phyloP scores from a whole-genome alignment of 2,113 vertebrate genomes.

The Pseudorhombus dupliciocellatus region DNA sequence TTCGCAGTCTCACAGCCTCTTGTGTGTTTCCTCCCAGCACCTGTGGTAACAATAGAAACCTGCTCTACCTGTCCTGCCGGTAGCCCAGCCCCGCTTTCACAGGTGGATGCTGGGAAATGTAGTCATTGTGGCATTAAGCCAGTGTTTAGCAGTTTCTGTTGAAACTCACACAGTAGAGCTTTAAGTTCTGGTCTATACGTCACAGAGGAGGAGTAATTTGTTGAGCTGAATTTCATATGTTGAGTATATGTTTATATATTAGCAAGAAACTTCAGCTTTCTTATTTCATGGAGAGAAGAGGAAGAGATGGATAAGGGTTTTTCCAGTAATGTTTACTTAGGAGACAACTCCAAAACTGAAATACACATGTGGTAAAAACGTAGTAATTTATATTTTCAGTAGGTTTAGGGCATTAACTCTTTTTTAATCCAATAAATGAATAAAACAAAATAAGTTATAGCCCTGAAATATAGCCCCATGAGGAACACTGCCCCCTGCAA shows the following conservation, averaged over 20 bases:
- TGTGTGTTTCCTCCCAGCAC: slow-evolving; percentile 38
- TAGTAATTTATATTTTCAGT: background rate
- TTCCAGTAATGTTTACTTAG: background rate
- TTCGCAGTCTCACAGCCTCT: slow-evolving; percentile 8
- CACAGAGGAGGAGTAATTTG: no score
- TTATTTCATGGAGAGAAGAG: no score
- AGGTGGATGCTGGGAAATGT: slow-evolving; percentile 80
- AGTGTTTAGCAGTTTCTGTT: background rate
- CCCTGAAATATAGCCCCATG: no score
- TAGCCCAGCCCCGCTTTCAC: slow-evolving; percentile 45
- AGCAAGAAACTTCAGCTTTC: no score
- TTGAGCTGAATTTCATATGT: no score
- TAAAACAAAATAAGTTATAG: no score
- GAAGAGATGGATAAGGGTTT: background rate
- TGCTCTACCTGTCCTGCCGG: slow-evolving; percentile 70
- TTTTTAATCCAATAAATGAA: background rate
- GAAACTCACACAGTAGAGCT: background rate
- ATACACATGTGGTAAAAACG: no score
- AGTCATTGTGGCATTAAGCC: slow-evolving; percentile 56
- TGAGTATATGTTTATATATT: no score
- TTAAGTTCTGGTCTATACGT: background rate
- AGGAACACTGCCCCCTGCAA: no score
- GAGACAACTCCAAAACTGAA: background rate
- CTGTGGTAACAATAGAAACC: slow-evolving; percentile 69
- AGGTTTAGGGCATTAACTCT: background rate